Percentiles rank a stretch among this genome's conserved stretches.
phyloP scores from a whole-genome alignment of 2,888 invertebrate species.

The Priocnemis perturbator region DNA sequence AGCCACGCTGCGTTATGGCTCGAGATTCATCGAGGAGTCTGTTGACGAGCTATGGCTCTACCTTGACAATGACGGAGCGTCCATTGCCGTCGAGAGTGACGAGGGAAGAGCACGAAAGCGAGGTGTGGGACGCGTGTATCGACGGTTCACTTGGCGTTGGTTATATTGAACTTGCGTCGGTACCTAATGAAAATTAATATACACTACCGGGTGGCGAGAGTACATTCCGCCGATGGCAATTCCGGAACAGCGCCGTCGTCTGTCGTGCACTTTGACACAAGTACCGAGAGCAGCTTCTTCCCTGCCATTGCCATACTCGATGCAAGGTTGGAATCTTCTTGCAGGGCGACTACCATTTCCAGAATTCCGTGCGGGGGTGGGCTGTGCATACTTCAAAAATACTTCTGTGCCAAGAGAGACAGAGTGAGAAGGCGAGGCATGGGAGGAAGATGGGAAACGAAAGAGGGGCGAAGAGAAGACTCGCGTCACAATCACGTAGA shows the following conservation, averaged over 20 bases:
- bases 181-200: not conserved
- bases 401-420: slow-evolving; percentile 1
- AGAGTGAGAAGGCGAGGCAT: not conserved
- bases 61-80: not conserved
- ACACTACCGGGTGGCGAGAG: too few species aligned
- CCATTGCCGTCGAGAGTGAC: slow-evolving; percentile 1
- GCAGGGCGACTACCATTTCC: not conserved
- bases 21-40: too few species aligned
- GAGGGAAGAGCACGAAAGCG: too few species aligned
- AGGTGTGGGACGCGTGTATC: too few species aligned
- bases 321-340: not conserved
- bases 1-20: too few species aligned
- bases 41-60: not conserved
- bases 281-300: not conserved
- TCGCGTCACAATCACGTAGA: slow-evolving; percentile 4
- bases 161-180: too few species aligned
- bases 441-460: not conserved
- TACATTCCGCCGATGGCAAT: not conserved
- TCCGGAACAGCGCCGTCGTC: not conserved
- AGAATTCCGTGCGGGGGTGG: not conserved
- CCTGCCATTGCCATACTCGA: not conserved
- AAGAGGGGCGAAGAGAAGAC: not conserved
- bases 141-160: too few species aligned
- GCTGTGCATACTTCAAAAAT: slow-evolving; percentile 21
- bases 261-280: not conserved